A percentile compares a stretch with the other conserved stretches of the same genome.
phyloP scores from a whole-genome alignment of 2,888 invertebrate genomes.

The Blera fallax region DNA sequence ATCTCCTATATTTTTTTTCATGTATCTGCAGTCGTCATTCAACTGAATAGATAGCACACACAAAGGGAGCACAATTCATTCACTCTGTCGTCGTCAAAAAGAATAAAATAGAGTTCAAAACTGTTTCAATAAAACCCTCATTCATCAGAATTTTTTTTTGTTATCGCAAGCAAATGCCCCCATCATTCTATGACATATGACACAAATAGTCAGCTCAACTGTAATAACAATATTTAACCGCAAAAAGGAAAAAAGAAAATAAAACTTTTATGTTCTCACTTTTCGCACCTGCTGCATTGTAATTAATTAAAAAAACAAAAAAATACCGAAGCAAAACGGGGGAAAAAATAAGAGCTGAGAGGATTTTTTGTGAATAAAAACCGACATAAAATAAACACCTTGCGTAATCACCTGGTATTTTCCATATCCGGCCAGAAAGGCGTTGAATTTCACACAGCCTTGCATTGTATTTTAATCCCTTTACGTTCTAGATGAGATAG shows the following conservation, averaged over 20 bases:
- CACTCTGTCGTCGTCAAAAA: slow-evolving; percentile 12
- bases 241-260: slow-evolving; percentile 26
- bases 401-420: slow-evolving; percentile 65
- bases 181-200: slow-evolving; percentile 47
- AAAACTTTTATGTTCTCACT: slow-evolving; percentile 34
- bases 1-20: not conserved
- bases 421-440: slow-evolving; percentile 62
- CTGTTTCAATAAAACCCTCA: slow-evolving; percentile 44
- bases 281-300: slow-evolving; percentile 62
- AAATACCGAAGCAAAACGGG: not conserved
- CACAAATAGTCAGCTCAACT: slow-evolving; percentile 36
- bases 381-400: slow-evolving; percentile 39
- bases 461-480: slow-evolving; percentile 53
- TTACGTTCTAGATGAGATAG: slow-evolving; percentile 19
- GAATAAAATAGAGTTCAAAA: not conserved
- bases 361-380: too few species aligned
- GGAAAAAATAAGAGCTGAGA: too few species aligned
- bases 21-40: not conserved
- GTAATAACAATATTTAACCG: slow-evolving; percentile 13
- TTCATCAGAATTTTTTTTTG: slow-evolving; percentile 61
- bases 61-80: slow-evolving; percentile 30
- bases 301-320: slow-evolving; percentile 28
- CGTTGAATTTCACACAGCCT: slow-evolving; percentile 51
- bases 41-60: not conserved
- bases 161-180: slow-evolving; percentile 48